Evolutionary conservation across 2,888 invertebrate species (phyloP).

Genomic region (Phaonia tiefii): DNA sequence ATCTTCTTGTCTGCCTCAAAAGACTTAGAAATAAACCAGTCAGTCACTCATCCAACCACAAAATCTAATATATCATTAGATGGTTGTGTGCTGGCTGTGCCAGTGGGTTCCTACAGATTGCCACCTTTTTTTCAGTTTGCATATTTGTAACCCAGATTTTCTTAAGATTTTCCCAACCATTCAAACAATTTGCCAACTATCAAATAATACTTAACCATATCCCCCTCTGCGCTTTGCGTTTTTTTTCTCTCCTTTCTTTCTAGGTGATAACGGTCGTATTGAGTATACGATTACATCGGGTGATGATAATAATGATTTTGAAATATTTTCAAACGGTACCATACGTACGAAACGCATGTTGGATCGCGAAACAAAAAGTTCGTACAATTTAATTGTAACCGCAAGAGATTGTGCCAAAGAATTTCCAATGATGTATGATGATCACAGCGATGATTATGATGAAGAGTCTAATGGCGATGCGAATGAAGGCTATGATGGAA

Average conservation of each 20-base stretch:
- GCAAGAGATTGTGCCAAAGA: slow-evolving; percentile 91
- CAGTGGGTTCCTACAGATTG: background rate
- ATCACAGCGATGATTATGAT: slow-evolving; percentile 37
- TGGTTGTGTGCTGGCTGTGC: too few relatives aligned
- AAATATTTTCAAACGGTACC: slow-evolving; percentile 91
- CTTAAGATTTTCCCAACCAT: background rate
- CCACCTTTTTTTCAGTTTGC: slow-evolving; percentile 13
- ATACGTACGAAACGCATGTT: slow-evolving; percentile 88
- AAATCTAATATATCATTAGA: slow-evolving; percentile 57
- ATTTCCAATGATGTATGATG: slow-evolving; percentile 77
- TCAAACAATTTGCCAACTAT: background rate
- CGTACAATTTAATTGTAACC: slow-evolving; percentile 92
- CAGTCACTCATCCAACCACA: slow-evolving; percentile 50
- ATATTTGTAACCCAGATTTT: slow-evolving; percentile 15
- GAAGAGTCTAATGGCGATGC: slow-evolving; percentile 54
- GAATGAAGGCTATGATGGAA: slow-evolving; percentile 16
- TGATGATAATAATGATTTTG: slow-evolving; percentile 90
- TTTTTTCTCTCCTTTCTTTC: slow-evolving; percentile 57
- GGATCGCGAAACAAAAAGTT: slow-evolving; percentile 90
- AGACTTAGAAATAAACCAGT: slow-evolving; percentile 12
- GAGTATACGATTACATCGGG: slow-evolving; percentile 91
- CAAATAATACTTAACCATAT: background rate
- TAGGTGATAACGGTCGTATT: slow-evolving; percentile 92
- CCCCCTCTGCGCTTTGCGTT: slow-evolving; percentile 22
- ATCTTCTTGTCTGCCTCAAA: slow-evolving; percentile 46